These are phyloP conservation scores for Cheumatopsyche charites DNA, from an alignment of 1,140 invertebrate species.

Conservation along the genomic window DNA sequence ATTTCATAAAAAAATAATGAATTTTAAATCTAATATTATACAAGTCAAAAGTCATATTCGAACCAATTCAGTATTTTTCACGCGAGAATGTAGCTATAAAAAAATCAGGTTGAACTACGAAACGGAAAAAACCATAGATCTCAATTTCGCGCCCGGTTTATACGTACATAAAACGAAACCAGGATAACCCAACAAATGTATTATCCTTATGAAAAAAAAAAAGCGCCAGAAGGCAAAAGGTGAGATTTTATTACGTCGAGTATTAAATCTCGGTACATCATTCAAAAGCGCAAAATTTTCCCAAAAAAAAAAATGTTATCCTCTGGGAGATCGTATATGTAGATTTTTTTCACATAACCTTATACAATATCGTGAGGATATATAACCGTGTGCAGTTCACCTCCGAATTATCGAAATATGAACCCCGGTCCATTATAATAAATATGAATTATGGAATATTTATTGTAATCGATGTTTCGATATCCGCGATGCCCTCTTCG, in stretches of 20 bases:
- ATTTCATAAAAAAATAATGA: too few species aligned
- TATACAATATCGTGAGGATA: too few species aligned
- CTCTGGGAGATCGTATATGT: too few species aligned
- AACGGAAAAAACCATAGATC: conserved; percentile 38
- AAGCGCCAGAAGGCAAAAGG: background rate
- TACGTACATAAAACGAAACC: background rate
- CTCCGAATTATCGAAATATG: conserved; percentile 46
- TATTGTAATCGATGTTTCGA: conserved; percentile 47
- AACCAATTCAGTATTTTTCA: background rate
- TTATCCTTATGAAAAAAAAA: conserved; percentile 6
- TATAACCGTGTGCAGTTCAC: too few species aligned
- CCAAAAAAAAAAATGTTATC: too few species aligned
- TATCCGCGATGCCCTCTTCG: conserved; percentile 34
- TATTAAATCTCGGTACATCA: too few species aligned
- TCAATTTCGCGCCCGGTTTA: conserved; percentile 22
- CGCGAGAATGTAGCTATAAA: conserved; percentile 26
- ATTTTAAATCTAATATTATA: too few species aligned
- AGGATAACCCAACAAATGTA: conserved; percentile 12
- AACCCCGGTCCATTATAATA: conserved; percentile 46
- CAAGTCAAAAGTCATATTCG: background rate
- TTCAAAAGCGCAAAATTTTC: too few species aligned
- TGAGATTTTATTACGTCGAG: too few species aligned
- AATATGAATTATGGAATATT: conserved; percentile 47
- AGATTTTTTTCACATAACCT: too few species aligned
- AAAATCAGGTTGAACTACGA: conserved; percentile 29